Base-by-base conservation (phyloP, 2,797 vertebrate genomes). In the Esox masquinongy region DNA sequence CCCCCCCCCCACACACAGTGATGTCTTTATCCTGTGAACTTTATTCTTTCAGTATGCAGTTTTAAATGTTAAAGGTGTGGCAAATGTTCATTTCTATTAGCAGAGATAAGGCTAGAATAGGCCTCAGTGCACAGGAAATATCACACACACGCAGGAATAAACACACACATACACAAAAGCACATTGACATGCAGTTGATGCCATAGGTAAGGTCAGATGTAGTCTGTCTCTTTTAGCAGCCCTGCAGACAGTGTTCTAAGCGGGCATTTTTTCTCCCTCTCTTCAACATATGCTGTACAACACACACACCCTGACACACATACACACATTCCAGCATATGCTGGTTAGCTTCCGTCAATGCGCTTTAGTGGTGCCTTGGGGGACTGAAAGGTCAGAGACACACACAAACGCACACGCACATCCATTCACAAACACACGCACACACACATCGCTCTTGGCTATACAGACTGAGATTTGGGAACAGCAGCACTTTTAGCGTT, bases 211-310 rank as follows among this genome's bases (percentile, higher is more conserved):
- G 90, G 90, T 92, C 91, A 89, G 85, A 88, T 81, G 83, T 87
- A 83, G 86, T 89, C 77, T 88, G 84, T 78, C 82, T 80, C 74
- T 51, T 82, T 82, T 86, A 72, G 79, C 51, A 78, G 85, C 84
- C 90, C 86, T 82, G 77, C 80, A 89, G 91, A 86, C 90, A 86
- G 88, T 86, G 91, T 92, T 91, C 86, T 88, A 87, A 90, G 80
- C 85, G 86, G 90, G 88, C 87, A 80, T 82, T 85, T 89, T 80
- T 84, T 85, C 15, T 17, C 39, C 78, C 79, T 50, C 87, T 88
- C 84, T 83, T 84, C 83, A 91, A 87, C 91, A 94, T 94, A 94
- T 93, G 94, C 91, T 94, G 89, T 59, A 24, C 91, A 90, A 90
- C 91, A 93, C 87, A 88, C 89, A 89, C 39, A 22, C 91, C 90